These are phyloP conservation scores for Apocheima hispidaria DNA, from an alignment of 2,888 invertebrate species.

Conservation along the genomic window DNA sequence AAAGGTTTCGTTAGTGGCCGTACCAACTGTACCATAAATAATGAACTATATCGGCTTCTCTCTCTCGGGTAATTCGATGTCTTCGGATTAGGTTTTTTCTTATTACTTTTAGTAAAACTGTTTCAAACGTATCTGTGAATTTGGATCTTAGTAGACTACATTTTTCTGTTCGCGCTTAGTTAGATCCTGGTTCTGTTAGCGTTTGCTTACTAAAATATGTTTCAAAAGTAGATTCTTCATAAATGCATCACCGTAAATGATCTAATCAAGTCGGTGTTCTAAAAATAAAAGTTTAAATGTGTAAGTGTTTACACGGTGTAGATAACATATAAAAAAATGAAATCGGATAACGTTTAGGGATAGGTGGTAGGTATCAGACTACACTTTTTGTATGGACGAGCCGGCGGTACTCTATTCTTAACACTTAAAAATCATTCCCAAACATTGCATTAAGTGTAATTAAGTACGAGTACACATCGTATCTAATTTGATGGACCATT, in stretches of 20 bases:
- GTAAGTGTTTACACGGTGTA: no score
- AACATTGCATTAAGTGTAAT: slow-evolving; percentile 38
- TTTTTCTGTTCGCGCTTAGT: not conserved
- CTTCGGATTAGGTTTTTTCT: slow-evolving; percentile 47
- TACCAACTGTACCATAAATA: slow-evolving; percentile 55
- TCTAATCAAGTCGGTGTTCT: no score
- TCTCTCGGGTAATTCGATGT: slow-evolving; percentile 50
- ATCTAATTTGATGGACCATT: slow-evolving; percentile 50
- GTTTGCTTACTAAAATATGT: no score
- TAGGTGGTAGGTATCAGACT: no score
- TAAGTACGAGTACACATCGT: slow-evolving; percentile 51
- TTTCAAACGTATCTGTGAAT: slow-evolving; percentile 23
- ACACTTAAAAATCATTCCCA: no score
- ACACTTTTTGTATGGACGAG: no score
- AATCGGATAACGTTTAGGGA: no score
- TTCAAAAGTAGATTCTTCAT: no score
- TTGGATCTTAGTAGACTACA: slow-evolving; percentile 17
- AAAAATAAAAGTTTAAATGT: no score
- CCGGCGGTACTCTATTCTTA: no score
- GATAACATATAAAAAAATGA: no score
- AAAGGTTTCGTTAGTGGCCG: slow-evolving; percentile 48
- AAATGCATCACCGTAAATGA: no score
- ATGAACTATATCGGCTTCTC: slow-evolving; percentile 53
- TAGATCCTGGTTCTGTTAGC: not conserved
- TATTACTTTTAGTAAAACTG: slow-evolving; percentile 45